Evolutionary conservation across 1,140 invertebrate genomes (phyloP), one percentile per base, ranked within the genome.

Genomic region (Magallana angulata): DNA sequence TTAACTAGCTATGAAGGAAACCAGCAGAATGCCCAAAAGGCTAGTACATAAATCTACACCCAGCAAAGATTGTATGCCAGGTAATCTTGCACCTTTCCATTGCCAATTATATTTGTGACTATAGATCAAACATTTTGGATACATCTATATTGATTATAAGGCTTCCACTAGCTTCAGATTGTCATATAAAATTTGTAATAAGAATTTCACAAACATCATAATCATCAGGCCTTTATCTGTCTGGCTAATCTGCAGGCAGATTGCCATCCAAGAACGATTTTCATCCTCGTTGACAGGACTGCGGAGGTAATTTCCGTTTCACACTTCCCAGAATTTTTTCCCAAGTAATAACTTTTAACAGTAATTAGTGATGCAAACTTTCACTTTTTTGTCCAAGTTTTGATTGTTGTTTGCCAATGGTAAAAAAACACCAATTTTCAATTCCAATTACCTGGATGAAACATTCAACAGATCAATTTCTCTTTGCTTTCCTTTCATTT

Each of bases 271-370:
- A 76, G 24, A 76, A 76, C 18, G 36, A 12, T 76, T 76, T 76
- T 30, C 12, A 76, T 76, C 68, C 68, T 9, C 12, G 68, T 30
- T 36, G 68, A 76, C 68, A 76, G 24, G 2, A 12, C 68, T 30
- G 36, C 68, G 36, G 68, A 76, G 24, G 36, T 30, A 76, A 76
- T 76, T 76, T 76, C 68, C 68, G 68, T 30, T 76, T 12, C 11
- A 62, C 12, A 76, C 68, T 76, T 76, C 30, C 68, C 9, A 30
- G 24, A 76, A 48, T 48, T 30, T 76, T 76, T 76, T 76, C 68
- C 68, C 68, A 76, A 76, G 68, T 76, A 76, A 76, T 76, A 24
- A 76, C 68, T 76, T 76, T 76, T 4, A 30, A 76, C 24, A 76
- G 7, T 76, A 76, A 76, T 76, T 76, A 76, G 18, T 36, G 24